phyloP scores from a whole-genome alignment of 2,888 invertebrate species.

The Meliscaeva auricollis region DNA sequence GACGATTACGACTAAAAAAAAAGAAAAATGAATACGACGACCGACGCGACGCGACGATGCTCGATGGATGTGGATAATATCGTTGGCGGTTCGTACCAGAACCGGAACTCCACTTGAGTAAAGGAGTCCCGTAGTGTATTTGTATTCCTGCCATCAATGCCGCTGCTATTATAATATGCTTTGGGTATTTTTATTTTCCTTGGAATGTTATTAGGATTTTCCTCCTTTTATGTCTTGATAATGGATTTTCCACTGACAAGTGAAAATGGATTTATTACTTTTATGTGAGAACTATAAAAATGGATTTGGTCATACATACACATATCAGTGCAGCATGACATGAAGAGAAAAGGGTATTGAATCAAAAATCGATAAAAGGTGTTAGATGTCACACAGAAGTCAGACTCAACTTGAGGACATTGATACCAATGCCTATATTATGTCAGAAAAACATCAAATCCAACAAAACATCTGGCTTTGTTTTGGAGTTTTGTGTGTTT shows the following conservation, averaged over 20 bases:
- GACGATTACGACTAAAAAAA: slow-evolving; percentile 31
- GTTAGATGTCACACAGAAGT: slow-evolving; percentile 51
- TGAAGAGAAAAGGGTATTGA: slow-evolving; percentile 35
- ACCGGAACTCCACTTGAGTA: slow-evolving; percentile 71
- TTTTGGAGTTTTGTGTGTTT: not conserved
- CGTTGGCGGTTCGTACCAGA: slow-evolving; percentile 64
- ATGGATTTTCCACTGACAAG: slow-evolving; percentile 57
- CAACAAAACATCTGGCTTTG: slow-evolving; percentile 8
- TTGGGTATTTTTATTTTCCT: slow-evolving; percentile 16
- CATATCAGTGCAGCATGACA: not conserved
- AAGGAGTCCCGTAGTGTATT: slow-evolving; percentile 35
- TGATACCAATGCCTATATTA: slow-evolving; percentile 38
- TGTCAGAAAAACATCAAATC: slow-evolving; percentile 12
- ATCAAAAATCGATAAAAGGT: slow-evolving; percentile 62
- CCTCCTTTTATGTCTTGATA: slow-evolving; percentile 36
- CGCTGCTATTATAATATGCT: not conserved
- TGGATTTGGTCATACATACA: slow-evolving; percentile 39
- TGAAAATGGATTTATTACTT: slow-evolving; percentile 74
- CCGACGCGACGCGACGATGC: slow-evolving; percentile 4
- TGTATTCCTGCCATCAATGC: slow-evolving; percentile 13
- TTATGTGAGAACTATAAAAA: slow-evolving; percentile 66
- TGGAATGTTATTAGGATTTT: slow-evolving; percentile 58
- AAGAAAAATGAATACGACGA: not conserved
- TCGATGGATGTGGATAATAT: slow-evolving; percentile 50
- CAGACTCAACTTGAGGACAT: not conserved